These are phyloP conservation scores for Zaprionus ornatus DNA, from an alignment of 1,140 invertebrate genomes.

Conservation along the genomic window DNA sequence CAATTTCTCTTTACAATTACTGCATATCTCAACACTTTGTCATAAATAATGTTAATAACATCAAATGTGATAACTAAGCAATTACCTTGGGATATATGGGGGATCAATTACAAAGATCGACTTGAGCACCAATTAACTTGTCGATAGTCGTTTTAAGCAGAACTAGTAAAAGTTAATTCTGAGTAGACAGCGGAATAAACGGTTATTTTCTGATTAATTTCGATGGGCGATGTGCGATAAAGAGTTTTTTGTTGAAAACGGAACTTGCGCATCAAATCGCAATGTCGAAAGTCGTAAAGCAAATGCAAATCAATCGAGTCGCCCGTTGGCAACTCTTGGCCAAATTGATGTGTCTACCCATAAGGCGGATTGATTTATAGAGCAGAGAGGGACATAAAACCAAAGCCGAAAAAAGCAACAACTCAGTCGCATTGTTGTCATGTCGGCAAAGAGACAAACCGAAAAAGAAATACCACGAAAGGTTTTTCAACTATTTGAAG, in stretches of 20 bases:
- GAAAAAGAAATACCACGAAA: constrained; percentile 33
- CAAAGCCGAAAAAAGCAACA: constrained; percentile 32
- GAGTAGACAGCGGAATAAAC: background rate
- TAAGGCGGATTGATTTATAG: constrained; percentile 43
- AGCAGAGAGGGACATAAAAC: constrained; percentile 11
- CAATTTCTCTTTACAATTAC: background rate
- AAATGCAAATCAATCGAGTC: constrained; percentile 43
- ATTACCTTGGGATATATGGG: constrained; percentile 17
- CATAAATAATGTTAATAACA: constrained; percentile 13
- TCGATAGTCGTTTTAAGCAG: constrained; percentile 15
- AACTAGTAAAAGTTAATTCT: constrained; percentile 2
- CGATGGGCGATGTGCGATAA: constrained; percentile 3
- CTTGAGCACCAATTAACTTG: constrained; percentile 45
- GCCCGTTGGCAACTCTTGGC: background rate
- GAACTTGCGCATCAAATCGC: constrained; percentile 16
- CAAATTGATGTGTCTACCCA: constrained; percentile 46
- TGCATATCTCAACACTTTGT: constrained; percentile 20
- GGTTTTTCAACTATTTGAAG: background rate
- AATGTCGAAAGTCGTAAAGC: background rate
- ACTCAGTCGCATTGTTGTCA: constrained; percentile 32
- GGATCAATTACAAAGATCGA: constrained; percentile 12
- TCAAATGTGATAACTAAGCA: constrained; percentile 5
- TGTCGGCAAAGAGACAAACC: constrained; percentile 4
- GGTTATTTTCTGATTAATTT: background rate
- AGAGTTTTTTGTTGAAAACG: constrained; percentile 7